A percentile compares a stretch with the other conserved stretches of the same genome.
These are phyloP conservation scores for Salvelinus namaycush DNA, from an alignment of 2,113 vertebrate species.

Conservation along the genomic window DNA sequence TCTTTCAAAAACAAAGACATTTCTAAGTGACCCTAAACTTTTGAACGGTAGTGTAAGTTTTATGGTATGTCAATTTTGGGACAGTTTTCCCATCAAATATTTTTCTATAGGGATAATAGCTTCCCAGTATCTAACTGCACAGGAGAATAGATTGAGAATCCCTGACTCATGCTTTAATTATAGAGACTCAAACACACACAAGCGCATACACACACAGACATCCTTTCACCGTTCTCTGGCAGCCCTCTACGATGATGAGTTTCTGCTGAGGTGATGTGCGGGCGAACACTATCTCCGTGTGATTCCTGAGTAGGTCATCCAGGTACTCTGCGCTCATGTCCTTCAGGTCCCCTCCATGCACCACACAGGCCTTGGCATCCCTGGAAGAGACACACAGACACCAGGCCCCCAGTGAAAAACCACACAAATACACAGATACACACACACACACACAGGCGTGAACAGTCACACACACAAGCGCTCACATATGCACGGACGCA, in stretches of 20 bases:
- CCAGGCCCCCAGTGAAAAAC: slow-evolving; percentile 12
- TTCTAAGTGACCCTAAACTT: too few relatives aligned
- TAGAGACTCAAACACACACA: neutral
- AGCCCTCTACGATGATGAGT: slow-evolving; percentile 94
- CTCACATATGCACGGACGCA: neutral
- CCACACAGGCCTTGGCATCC: slow-evolving; percentile 90
- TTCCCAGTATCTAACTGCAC: neutral
- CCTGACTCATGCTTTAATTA: too few relatives aligned
- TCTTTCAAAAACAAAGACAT: too few relatives aligned
- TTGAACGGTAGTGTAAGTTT: too few relatives aligned
- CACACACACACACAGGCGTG: neutral
- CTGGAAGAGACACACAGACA: slow-evolving; percentile 57
- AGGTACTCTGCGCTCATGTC: slow-evolving; percentile 86
- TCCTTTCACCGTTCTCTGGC: slow-evolving; percentile 85
- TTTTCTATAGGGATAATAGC: neutral
- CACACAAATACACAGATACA: neutral
- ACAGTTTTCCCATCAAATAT: neutral
- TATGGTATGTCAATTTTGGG: neutral
- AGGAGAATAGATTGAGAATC: neutral
- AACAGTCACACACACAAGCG: slow-evolving; percentile 15
- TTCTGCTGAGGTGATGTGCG: slow-evolving; percentile 93
- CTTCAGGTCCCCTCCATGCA: slow-evolving; percentile 89
- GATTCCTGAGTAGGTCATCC: slow-evolving; percentile 88
- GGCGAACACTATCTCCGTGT: slow-evolving; percentile 93
- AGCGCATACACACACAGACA: slow-evolving; percentile 5